These are phyloP conservation scores for Danio choprae DNA, from an alignment of 2,797 vertebrate species.

Conservation along the genomic window DNA sequence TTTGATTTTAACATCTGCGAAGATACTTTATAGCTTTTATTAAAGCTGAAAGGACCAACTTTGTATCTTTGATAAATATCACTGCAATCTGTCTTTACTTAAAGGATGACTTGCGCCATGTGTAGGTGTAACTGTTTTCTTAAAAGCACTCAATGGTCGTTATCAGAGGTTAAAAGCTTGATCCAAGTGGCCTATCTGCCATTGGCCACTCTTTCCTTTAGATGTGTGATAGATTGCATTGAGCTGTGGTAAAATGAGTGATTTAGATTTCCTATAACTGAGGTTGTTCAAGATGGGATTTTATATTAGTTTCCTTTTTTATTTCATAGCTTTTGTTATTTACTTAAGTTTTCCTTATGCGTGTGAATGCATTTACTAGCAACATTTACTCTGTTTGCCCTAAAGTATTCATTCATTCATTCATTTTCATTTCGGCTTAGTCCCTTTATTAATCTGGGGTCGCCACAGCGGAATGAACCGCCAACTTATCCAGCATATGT, in stretches of 20 bases:
- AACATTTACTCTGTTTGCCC: neutral
- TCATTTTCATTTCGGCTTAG: no score
- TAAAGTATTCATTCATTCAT: no score
- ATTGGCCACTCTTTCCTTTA: conserved; percentile 4
- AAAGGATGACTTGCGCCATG: neutral
- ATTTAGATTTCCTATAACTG: conserved; percentile 4
- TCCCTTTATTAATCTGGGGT: no score
- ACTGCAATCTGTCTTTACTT: neutral
- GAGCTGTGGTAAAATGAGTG: neutral
- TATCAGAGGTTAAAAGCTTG: conserved; percentile 2
- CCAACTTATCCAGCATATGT: no score
- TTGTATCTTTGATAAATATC: neutral
- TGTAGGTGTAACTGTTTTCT: neutral
- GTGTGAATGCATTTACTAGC: neutral
- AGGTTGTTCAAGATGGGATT: neutral
- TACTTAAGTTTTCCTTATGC: neutral
- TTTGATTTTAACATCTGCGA: neutral
- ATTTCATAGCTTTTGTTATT: neutral
- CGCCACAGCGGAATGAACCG: no score
- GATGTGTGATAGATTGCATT: conserved; percentile 15
- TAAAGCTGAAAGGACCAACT: neutral
- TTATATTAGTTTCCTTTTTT: neutral
- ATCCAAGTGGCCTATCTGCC: conserved; percentile 2
- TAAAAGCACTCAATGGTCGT: neutral
- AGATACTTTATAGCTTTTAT: neutral